Base-by-base conservation (phyloP, 2,113 vertebrate genomes). In the Scophthalmus maximus region DNA sequence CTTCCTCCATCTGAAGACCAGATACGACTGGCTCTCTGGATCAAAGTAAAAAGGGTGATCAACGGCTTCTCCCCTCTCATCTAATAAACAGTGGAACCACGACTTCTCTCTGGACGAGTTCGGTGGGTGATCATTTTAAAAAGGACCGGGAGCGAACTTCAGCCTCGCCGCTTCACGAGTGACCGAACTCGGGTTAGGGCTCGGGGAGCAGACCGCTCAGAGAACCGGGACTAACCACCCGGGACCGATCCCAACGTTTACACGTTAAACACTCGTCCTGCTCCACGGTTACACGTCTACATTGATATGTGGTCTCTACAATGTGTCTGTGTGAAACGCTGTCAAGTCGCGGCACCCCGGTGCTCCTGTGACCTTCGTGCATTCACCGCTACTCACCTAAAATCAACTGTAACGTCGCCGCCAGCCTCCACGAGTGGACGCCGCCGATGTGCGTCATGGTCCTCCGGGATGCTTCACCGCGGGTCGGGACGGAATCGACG, bases 371-470 rank as follows among this genome's bases (percentile, higher is more conserved):
- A 79, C 81, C 71, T 81, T 76, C 25, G 20, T n/a, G n/a, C n/a
- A n/a, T n/a, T n/a, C n/a, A n/a, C n/a, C n/a, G n/a, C n/a, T n/a
- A 88, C 88, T 88, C 73, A 93, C 93, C 90, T 22, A 92, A 77
- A 47, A 93, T 30, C 51, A 92, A 17, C 17, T 64, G 70, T 3
- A 86, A 25, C 42, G 56, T 83, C 11, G 87, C 8, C 25, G 78
- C 78, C 27, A 80, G 5, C 47, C 59, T 69, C 77, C 84, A 76
- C 6, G 78, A 66, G 70, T 78, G 82, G 47, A 75, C 72, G 30
- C 44, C 40, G 26, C 29, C 22, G 50, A 46, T 27, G 53, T 71
- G 79, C 29, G 62, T 81, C 93, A 92, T 93, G 68, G 89, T 85
- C 64, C 26, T 81, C 40, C 40, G 27, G 63, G n/a, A 32, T 49